These are phyloP conservation scores for Struthio camelus DNA, from an alignment of 2,113 vertebrate species.

Conservation along the genomic window DNA sequence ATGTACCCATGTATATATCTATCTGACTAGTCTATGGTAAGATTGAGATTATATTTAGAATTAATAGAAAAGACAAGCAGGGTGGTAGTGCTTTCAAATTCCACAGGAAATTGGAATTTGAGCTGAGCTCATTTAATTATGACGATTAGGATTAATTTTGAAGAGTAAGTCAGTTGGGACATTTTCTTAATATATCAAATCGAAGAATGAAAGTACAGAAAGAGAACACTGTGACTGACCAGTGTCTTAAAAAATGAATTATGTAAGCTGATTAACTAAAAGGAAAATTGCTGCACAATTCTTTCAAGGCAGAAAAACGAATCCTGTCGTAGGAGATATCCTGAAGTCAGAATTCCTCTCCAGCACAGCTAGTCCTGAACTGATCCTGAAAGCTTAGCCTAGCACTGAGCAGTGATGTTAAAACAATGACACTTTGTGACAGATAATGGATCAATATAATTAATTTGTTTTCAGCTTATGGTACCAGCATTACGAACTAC, in stretches of 20 bases:
- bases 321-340: background rate
- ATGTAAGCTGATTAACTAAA: background rate
- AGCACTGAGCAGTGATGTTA: background rate
- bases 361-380: background rate
- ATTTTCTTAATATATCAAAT: background rate
- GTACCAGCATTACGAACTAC: too few relatives aligned
- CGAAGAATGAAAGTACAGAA: background rate
- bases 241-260: background rate
- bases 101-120: background rate
- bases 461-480: background rate
- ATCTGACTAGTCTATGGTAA: background rate
- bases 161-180: background rate
- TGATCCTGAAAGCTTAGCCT: background rate
- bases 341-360: background rate
- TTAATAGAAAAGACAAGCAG: background rate
- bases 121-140: background rate
- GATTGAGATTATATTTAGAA: background rate
- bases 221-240: background rate
- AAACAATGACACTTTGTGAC: background rate
- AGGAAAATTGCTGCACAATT: background rate
- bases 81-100: background rate
- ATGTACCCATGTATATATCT: background rate
- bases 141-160: background rate
- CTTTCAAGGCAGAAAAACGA: background rate
- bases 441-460: rapidly evolving